Evolutionary conservation across 2,888 invertebrate species (phyloP), one percentile per base, ranked within the genome.

Genomic region (Caenorhabditis zanzibari): DNA sequence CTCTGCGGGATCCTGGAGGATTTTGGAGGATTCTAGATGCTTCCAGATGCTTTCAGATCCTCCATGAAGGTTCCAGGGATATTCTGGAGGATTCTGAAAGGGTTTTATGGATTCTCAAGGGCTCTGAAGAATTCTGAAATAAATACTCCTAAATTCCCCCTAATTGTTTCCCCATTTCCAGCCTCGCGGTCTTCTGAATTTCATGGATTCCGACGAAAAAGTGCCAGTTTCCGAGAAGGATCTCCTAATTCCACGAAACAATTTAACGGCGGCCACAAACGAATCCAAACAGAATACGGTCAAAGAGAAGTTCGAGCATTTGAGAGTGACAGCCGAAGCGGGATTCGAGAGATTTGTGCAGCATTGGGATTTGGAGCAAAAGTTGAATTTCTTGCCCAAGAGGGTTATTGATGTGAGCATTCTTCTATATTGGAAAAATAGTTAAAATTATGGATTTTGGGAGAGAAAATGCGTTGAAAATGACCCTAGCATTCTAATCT

Each of bases 181-280:
- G 97, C 99, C 98, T 0, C 95, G 96, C 83, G 98, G 99, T 44
- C 94, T 99, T 24, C 94, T 98, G 79, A 95, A 95, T 72, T 97
- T 96, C 93, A 94, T 99, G 85, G 97, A 98, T 91, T 96, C 96
- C 0, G 94, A 95, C 35, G 97, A 97, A 81, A 94, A 95, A 73
- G 96, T 97, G 0, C 96, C 97, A 2, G 91, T 92, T 0, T 95
- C 95, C 61, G 93, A 94, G 71, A 93, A 93, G 49, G 94, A 94
- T 88, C 91, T 93, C 49, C 92, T 94, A 10, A 92, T 93, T 85
- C 92, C 93, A 5, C 94, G 99, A 72, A 98, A 99, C 93, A 99
- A 98, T 94, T 94, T 99, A 89, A 96, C 96, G 93, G 95, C 98
- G 84, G 98, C 98, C 49, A 87, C 90, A 2, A 81, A 88, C 38